These are phyloP conservation scores for Enteromius trimaculatus DNA, from an alignment of 2,797 vertebrate species.

Conservation along the genomic window DNA sequence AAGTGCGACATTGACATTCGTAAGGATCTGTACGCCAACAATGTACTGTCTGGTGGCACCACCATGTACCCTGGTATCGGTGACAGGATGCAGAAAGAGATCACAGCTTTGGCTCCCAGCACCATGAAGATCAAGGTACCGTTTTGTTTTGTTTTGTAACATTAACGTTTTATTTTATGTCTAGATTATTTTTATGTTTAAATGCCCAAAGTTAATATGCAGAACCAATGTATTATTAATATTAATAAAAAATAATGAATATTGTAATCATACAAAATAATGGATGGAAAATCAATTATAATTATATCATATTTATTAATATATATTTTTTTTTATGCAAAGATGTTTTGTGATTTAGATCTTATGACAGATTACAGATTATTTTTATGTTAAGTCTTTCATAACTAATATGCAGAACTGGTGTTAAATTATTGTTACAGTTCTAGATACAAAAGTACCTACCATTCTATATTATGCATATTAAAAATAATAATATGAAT, in stretches of 20 bases:
- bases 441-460: background rate
- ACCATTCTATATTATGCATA: background rate
- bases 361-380: background rate
- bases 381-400: no score
- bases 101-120: conserved; percentile 87
- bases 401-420: background rate
- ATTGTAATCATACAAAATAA: background rate
- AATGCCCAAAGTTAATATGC: background rate
- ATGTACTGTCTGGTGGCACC: conserved; percentile 85
- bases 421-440: background rate
- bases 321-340: background rate
- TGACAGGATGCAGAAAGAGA: conserved; percentile 90
- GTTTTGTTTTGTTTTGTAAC: background rate
- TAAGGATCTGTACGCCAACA: conserved; percentile 89
- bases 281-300: background rate
- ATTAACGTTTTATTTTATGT: background rate
- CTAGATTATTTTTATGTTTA: background rate
- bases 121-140: conserved; percentile 90
- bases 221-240: background rate
- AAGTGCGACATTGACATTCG: conserved; percentile 90
- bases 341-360: background rate
- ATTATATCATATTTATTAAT: background rate
- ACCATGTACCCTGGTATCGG: conserved; percentile 91
- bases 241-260: no score
- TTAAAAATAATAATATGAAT: background rate